A percentile compares a stretch with the other conserved stretches of the same genome.
phyloP scores from a whole-genome alignment of 2,113 vertebrate species.

The Lophius piscatorius region DNA sequence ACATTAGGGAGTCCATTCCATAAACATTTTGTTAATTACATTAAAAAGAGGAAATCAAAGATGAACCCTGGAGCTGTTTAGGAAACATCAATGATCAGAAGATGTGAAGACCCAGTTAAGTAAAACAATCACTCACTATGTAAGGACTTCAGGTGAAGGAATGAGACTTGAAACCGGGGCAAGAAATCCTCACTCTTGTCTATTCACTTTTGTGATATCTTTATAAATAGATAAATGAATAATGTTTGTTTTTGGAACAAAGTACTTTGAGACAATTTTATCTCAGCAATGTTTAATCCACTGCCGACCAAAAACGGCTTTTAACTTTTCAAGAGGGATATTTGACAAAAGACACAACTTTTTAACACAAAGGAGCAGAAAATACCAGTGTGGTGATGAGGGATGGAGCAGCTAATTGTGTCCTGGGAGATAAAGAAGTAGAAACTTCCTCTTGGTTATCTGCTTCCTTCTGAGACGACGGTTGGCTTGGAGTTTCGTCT shows the following conservation, averaged over 20 bases:
- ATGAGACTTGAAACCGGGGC: slow-evolving; percentile 5
- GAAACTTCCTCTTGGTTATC: slow-evolving; percentile 73
- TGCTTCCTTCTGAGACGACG: slow-evolving; percentile 46
- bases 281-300: slow-evolving; percentile 43
- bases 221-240: slow-evolving; percentile 26
- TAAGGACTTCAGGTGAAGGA: slow-evolving; percentile 6
- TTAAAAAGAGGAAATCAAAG: slow-evolving; percentile 16
- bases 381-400: slow-evolving; percentile 51
- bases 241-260: slow-evolving; percentile 45
- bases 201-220: slow-evolving; percentile 30
- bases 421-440: slow-evolving; percentile 72
- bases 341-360: slow-evolving; percentile 48
- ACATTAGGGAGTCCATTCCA: neutral
- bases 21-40: neutral
- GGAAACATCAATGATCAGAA: neutral
- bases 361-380: slow-evolving; percentile 33
- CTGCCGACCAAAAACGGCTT: slow-evolving; percentile 28
- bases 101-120: neutral
- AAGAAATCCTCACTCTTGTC: slow-evolving; percentile 23
- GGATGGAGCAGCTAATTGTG: slow-evolving; percentile 77
- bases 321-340: slow-evolving; percentile 44
- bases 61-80: slow-evolving; percentile 13
- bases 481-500: slow-evolving; percentile 51
- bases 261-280: slow-evolving; percentile 46
- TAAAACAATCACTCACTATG: neutral